phyloP scores from a whole-genome alignment of 2,888 invertebrate species.

The Anticlea derivata region DNA sequence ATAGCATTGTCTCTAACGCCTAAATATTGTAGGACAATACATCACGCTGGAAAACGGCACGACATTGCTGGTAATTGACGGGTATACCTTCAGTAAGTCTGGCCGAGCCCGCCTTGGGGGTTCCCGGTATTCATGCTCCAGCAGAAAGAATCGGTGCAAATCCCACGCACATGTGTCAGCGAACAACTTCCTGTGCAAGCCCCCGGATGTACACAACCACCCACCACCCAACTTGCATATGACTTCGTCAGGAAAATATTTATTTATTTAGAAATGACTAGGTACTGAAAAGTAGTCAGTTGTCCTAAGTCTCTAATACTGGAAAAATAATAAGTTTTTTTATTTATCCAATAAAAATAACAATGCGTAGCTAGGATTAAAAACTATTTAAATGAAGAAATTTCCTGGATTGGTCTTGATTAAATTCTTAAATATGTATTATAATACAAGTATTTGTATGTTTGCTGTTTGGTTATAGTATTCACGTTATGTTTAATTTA shows the following conservation, averaged over 20 bases:
- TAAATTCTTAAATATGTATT: no score
- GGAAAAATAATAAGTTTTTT: no score
- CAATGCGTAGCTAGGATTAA: no score
- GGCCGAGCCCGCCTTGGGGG: conserved; percentile 3
- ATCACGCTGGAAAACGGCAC: conserved; percentile 23
- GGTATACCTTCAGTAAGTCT: conserved; percentile 29
- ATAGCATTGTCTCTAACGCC: no score
- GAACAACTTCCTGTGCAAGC: neutral
- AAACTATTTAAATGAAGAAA: no score
- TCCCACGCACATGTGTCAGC: conserved; percentile 10
- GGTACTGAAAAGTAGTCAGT: no score
- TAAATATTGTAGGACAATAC: conserved; percentile 25
- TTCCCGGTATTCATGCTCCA: conserved; percentile 22
- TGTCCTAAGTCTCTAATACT: no score
- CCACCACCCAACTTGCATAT: neutral
- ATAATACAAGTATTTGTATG: no score
- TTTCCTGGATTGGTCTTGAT: no score
- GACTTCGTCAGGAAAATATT: neutral
- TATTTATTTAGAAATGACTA: conserved; percentile 1
- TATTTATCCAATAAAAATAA: no score
- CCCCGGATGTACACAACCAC: neutral
- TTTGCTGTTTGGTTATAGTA: no score
- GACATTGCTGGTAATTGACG: conserved; percentile 21
- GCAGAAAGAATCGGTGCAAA: conserved; percentile 10
- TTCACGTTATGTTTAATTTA: no score